phyloP scores from a whole-genome alignment of 2,888 invertebrate genomes.

The Cancer borealis region DNA sequence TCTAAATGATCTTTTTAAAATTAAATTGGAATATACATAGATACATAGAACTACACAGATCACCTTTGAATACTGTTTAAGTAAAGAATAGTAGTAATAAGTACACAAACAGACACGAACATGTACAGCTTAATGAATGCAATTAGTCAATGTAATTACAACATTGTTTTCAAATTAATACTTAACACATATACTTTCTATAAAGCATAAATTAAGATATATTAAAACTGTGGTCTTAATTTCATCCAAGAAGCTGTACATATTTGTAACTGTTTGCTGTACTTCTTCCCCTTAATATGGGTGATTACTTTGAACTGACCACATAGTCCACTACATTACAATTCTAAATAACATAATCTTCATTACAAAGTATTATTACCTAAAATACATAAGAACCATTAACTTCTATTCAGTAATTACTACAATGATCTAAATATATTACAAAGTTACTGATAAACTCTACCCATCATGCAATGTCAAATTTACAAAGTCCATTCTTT shows the following conservation, averaged over 20 bases:
- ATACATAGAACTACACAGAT: neutral
- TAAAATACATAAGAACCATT: neutral
- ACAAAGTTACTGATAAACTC: conserved; percentile 30
- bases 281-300: neutral
- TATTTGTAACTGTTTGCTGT: neutral
- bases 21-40: neutral
- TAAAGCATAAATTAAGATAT: neutral
- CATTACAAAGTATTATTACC: neutral
- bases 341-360: neutral
- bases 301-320: neutral
- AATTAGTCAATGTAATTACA: neutral
- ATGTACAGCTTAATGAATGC: neutral
- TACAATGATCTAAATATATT: neutral
- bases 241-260: neutral
- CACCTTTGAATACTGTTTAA: neutral
- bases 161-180: neutral
- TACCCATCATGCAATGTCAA: neutral
- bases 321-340: neutral
- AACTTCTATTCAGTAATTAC: conserved; percentile 10
- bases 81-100: neutral
- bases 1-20: neutral
- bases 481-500: neutral
- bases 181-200: neutral
- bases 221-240: neutral
- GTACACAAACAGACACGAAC: neutral